A percentile compares a stretch with the other conserved stretches of the same genome.
Evolutionary conservation across 1,140 invertebrate species (phyloP).

Genomic region (Leptinotarsa undecemlineata): DNA sequence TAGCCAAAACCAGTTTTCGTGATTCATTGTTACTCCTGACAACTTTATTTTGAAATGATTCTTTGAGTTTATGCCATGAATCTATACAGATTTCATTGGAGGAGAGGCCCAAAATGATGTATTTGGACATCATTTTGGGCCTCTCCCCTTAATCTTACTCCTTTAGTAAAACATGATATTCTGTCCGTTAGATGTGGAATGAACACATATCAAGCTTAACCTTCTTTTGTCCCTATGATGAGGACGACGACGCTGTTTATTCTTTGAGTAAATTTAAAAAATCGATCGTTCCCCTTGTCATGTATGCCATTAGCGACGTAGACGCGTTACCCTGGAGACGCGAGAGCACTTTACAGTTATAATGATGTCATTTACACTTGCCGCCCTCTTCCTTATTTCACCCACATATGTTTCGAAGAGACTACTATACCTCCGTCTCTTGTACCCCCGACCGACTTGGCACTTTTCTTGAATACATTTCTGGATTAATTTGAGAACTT

Average conservation of each 20-base stretch:
- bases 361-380: constrained; percentile 58
- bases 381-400: constrained; percentile 52
- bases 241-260: constrained; percentile 49
- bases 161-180: neutral
- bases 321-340: constrained; percentile 53
- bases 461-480: constrained; percentile 26
- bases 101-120: too few relatives aligned
- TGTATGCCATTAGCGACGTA: constrained; percentile 56
- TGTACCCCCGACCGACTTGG: constrained; percentile 28
- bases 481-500: constrained; percentile 31
- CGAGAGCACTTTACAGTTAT: constrained; percentile 56
- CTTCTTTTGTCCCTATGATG: neutral
- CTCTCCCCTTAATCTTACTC: too few relatives aligned
- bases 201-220: neutral
- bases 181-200: neutral
- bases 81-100: too few relatives aligned
- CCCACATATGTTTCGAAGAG: constrained; percentile 54
- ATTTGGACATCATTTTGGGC: too few relatives aligned
- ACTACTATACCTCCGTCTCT: constrained; percentile 26
- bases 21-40: too few relatives aligned
- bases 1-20: too few relatives aligned
- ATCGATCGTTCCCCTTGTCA: constrained; percentile 56
- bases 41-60: too few relatives aligned
- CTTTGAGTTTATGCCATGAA: too few relatives aligned
- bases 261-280: constrained; percentile 56